Base-by-base conservation (phyloP, 2,113 vertebrate genomes). In the Notarius quadriscutis region DNA sequence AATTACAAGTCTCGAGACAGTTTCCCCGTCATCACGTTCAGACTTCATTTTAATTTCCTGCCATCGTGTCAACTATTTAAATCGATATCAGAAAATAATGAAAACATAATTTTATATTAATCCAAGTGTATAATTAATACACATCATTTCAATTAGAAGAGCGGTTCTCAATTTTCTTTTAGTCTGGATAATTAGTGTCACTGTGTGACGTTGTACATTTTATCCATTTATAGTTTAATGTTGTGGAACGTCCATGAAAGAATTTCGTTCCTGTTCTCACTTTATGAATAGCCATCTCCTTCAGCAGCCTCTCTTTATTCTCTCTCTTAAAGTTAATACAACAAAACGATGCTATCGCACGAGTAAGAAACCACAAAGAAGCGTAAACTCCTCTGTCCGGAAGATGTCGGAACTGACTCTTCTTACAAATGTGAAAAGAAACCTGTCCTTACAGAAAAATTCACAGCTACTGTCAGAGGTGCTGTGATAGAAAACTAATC, bases 31-130 rank as follows among this genome's bases (percentile, higher is more conserved):
- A 87, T 86, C 89, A 91, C 92, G 88, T 89, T 88, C 89, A 91
- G 90, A 93, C 89, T 89, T 88, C 90, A 92, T 93, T 93, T 91
- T 93, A 92, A 93, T 93, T 91, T 93, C 88, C 89, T 90, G 90
- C 91, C 85, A 92, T 93, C 93, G 88, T 93, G 86, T 88, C 86
- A 90, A 93, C 92, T 90, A 94, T 93, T 93, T 48, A 10, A 48
- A 20, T 74, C 8, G 1, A 20, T 7, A 48, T 74, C 71, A 74
- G 71, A 7, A 72, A 18, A 41, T 41, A 14, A n/a, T 2, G 10
- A 65, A 65, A n/a, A 65, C 10, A 4, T 65, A 22, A n/a, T 63
- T 63, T 63, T 63, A 63, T 25, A 22, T 25, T 25, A 25, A 63
- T 20, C 60, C 60, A 25, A 63, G 22, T 25, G 22, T 63, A 25